Evolutionary conservation across 2,797 vertebrate genomes (phyloP).

Genomic region (Aselliscus stoliczkanus): DNA sequence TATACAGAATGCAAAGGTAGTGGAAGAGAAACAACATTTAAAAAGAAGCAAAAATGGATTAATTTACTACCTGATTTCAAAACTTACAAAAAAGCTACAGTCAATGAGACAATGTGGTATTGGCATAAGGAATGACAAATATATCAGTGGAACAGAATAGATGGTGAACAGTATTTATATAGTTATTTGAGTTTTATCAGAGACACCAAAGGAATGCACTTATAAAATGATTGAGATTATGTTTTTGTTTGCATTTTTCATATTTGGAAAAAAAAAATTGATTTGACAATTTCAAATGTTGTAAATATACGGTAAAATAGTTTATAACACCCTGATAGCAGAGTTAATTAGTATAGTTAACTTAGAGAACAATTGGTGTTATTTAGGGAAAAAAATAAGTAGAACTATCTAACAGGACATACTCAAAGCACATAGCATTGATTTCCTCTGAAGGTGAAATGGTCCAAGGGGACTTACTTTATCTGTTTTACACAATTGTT

Average conservation of each 20-base stretch:
- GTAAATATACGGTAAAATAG: background rate
- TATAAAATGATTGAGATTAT: background rate
- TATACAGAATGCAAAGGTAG: background rate
- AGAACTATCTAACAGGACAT: background rate
- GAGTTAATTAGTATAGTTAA: background rate
- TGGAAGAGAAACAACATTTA: background rate
- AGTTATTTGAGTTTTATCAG: background rate
- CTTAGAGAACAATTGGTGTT: background rate
- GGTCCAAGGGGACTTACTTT: background rate
- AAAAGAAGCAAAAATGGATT: background rate
- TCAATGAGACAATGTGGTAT: background rate
- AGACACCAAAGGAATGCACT: background rate
- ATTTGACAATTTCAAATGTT: background rate
- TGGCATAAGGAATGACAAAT: background rate
- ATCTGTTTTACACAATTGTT: background rate
- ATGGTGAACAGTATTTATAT: background rate
- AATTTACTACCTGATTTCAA: background rate
- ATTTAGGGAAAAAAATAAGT: background rate
- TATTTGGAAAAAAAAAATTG: background rate
- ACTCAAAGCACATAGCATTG: background rate
- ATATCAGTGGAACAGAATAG: background rate
- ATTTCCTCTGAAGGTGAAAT: background rate
- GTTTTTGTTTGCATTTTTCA: background rate
- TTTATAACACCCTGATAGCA: background rate
- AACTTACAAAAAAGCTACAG: background rate